phyloP scores from a whole-genome alignment of 2,113 vertebrate genomes.

The Monopterus albus region DNA sequence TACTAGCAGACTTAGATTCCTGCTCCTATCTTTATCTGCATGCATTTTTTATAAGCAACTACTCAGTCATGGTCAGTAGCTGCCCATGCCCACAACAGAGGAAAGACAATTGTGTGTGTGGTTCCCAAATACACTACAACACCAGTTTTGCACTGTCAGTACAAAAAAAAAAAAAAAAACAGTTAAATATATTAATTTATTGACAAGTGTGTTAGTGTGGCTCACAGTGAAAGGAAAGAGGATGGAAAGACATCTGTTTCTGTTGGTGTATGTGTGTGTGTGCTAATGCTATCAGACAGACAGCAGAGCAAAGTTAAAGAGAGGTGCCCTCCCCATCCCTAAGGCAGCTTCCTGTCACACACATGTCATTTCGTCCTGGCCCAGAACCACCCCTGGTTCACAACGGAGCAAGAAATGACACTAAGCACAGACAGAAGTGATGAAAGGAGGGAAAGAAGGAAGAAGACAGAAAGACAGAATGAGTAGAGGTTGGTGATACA shows the following conservation, averaged over 20 bases:
- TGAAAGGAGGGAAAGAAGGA: slow-evolving; percentile 4
- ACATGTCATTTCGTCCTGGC: slow-evolving; percentile 48
- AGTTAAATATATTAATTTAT: not conserved
- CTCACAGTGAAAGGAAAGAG: not conserved
- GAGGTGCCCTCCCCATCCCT: slow-evolving; percentile 35
- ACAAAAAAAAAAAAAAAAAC: no score
- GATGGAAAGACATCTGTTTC: not conserved
- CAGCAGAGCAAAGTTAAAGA: slow-evolving; percentile 33
- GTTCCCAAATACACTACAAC: no score
- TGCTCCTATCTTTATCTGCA: no score
- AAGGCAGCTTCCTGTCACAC: slow-evolving; percentile 52
- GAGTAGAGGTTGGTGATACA: slow-evolving; percentile 6
- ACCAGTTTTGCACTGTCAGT: no score
- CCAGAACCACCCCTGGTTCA: slow-evolving; percentile 16
- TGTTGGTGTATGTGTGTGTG: slow-evolving; percentile 17
- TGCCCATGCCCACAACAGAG: not conserved
- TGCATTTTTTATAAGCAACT: no score
- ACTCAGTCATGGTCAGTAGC: slow-evolving; percentile 11
- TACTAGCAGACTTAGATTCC: no score
- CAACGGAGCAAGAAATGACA: slow-evolving; percentile 32
- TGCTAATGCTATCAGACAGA: slow-evolving; percentile 16
- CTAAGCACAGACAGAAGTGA: slow-evolving; percentile 10
- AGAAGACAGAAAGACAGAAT: not conserved
- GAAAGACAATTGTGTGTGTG: not conserved
- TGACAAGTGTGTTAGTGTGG: not conserved